Evolutionary conservation across 2,113 vertebrate genomes (phyloP).

Genomic region (Pangasianodon gigas): DNA sequence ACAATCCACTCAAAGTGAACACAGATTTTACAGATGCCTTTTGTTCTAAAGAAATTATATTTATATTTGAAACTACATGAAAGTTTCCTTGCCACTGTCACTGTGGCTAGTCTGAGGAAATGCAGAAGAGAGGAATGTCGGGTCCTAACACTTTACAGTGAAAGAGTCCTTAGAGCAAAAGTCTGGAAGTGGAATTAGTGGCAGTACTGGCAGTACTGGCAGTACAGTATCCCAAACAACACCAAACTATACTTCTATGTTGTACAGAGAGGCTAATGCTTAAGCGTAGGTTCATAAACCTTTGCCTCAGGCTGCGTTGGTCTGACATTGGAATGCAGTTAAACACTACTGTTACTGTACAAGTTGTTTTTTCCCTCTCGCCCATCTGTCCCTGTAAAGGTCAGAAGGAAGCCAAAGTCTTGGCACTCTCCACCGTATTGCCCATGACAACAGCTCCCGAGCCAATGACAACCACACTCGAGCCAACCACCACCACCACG

Average conservation of each 20-base stretch:
- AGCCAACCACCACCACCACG: slow-evolving; percentile 63
- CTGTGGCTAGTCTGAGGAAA: neutral
- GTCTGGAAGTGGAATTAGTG: neutral
- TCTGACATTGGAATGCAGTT: slow-evolving; percentile 60
- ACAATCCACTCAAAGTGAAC: neutral
- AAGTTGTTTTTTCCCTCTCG: slow-evolving; percentile 45
- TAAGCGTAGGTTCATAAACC: slow-evolving; percentile 27
- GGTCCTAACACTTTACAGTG: neutral
- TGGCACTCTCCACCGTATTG: slow-evolving; percentile 51
- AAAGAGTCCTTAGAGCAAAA: neutral
- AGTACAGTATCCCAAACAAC: slow-evolving; percentile 2
- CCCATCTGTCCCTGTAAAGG: slow-evolving; percentile 61
- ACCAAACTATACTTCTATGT: neutral
- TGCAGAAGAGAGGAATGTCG: neutral
- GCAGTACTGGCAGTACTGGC: neutral
- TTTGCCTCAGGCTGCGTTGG: slow-evolving; percentile 21
- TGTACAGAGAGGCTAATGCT: neutral
- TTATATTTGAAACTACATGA: neutral
- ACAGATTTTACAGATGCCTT: neutral
- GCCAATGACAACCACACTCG: slow-evolving; percentile 53
- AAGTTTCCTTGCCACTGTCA: neutral
- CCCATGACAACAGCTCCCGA: slow-evolving; percentile 60
- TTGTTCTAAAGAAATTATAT: neutral
- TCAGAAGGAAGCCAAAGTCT: slow-evolving; percentile 67
- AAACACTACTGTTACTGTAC: slow-evolving; percentile 56